Percentiles rank a stretch among this genome's conserved stretches.
Evolutionary conservation across 2,797 vertebrate genomes (phyloP).

Genomic region (Oryzias sinensis): DNA sequence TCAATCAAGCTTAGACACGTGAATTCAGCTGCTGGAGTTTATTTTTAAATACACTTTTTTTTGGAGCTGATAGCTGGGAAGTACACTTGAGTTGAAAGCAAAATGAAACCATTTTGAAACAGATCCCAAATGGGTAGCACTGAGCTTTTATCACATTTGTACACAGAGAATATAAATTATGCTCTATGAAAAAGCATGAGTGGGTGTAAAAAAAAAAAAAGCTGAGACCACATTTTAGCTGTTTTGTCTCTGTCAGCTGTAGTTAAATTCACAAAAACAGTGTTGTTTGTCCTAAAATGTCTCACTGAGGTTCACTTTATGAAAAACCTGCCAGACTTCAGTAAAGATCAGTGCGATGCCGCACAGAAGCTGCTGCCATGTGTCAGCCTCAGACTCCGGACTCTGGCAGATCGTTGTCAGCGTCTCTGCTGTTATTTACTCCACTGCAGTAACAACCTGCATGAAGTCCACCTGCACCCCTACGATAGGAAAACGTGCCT

Average conservation of each 20-base stretch:
- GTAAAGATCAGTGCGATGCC: too few relatives aligned
- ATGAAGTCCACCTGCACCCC: background rate
- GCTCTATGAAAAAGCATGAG: too few relatives aligned
- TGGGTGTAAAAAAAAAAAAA: too few relatives aligned
- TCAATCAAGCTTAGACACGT: slow-evolving; percentile 74
- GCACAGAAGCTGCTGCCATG: background rate
- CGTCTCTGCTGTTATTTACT: background rate
- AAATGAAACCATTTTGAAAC: too few relatives aligned
- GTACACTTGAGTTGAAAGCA: too few relatives aligned
- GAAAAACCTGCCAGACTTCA: background rate
- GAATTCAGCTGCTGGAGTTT: slow-evolving; percentile 59
- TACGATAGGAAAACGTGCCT: background rate
- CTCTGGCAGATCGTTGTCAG: background rate
- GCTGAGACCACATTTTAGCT: background rate
- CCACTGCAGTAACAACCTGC: background rate
- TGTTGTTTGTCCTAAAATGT: background rate
- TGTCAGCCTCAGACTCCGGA: too few relatives aligned
- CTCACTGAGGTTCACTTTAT: background rate
- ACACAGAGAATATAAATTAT: too few relatives aligned
- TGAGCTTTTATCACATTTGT: too few relatives aligned
- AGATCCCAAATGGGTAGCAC: too few relatives aligned
- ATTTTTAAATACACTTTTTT: slow-evolving; percentile 49
- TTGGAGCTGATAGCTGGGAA: background rate
- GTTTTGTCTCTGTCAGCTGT: slow-evolving; percentile 3
- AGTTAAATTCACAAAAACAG: background rate